Evolutionary conservation across 2,888 invertebrate species (phyloP), one percentile per base, ranked within the genome.

Genomic region (Microctonus aethiopoides): DNA sequence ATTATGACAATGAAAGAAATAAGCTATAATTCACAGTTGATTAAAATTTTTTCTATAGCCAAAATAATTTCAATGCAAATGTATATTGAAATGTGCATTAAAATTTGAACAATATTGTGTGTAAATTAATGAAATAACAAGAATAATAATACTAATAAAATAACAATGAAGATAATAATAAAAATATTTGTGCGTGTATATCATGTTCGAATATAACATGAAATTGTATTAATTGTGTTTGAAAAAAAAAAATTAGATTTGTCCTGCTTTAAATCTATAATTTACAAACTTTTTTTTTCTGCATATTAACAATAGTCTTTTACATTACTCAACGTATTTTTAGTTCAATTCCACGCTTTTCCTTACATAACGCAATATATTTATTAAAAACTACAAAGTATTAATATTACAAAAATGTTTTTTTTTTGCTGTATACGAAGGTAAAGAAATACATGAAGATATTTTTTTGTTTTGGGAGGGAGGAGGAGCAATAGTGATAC

Each of bases 131-230:
- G n/a, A 5, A 68, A 51, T 22, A 51, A 39, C n/a, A 63, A 20
- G 39, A 13, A 46, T 63, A 51, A 34, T 56, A 39, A n/a, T n/a
- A n/a, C n/a, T n/a, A n/a, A 20, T 29, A 46, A 60, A 64, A 73
- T 39, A 32, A 56, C 9, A 68, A 68, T 46, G 46, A 66, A 24
- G 26, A 24, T 10, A 54, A 24, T 26, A 9, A 57, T 13, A 13
- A 29, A 56, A 32, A 62, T 41, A 67, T 29, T 70, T 70, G 68
- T 72, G 72, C 70, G 72, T 67, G 51, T 72, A 68, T 59, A 64
- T 46, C 63, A 54, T 73, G 61, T 54, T 24, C 72, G 29, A 34
- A 68, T 67, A 51, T 69, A 61, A 52, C 39, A 66, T 65, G 56
- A 72, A 59, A 52, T 52, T n/a, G 29, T 54, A 36, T 52, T 32